These are phyloP conservation scores for Lasiurus cinereus DNA, from an alignment of 2,113 vertebrate genomes.

Conservation along the genomic window DNA sequence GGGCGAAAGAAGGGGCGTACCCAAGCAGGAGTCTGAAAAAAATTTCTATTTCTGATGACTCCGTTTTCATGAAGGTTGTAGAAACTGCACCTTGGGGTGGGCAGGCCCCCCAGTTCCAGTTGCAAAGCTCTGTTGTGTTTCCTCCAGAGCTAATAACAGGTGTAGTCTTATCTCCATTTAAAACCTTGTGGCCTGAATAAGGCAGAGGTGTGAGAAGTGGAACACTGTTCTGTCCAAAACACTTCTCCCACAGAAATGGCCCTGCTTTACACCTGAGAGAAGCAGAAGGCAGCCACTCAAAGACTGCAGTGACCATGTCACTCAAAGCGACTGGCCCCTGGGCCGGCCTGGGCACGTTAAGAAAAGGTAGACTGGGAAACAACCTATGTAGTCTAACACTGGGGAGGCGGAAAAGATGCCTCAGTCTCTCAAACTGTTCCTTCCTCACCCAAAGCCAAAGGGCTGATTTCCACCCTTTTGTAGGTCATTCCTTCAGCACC, in stretches of 20 bases:
- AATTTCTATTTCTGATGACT: neutral
- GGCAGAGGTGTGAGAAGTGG: neutral
- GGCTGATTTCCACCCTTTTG: neutral
- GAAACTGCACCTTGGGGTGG: neutral
- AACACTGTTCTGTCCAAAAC: neutral
- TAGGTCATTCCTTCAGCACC: neutral
- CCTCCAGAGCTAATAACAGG: neutral
- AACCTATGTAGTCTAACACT: neutral
- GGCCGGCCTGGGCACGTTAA: neutral
- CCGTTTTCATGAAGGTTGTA: neutral
- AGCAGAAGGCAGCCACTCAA: neutral
- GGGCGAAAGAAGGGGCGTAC: constrained; percentile 50
- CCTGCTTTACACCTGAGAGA: neutral
- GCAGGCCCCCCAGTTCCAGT: neutral
- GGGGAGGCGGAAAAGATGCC: neutral
- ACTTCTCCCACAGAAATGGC: neutral
- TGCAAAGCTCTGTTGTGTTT: neutral
- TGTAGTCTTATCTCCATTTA: constrained; percentile 1
- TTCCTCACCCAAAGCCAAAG: neutral
- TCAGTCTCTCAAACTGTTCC: neutral
- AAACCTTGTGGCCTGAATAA: neutral
- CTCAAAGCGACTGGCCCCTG: neutral
- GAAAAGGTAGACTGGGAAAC: neutral
- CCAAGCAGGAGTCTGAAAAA: neutral
- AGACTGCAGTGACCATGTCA: neutral